These are phyloP conservation scores for Lysandra coridon DNA, from an alignment of 2,888 invertebrate species.

Conservation along the genomic window DNA sequence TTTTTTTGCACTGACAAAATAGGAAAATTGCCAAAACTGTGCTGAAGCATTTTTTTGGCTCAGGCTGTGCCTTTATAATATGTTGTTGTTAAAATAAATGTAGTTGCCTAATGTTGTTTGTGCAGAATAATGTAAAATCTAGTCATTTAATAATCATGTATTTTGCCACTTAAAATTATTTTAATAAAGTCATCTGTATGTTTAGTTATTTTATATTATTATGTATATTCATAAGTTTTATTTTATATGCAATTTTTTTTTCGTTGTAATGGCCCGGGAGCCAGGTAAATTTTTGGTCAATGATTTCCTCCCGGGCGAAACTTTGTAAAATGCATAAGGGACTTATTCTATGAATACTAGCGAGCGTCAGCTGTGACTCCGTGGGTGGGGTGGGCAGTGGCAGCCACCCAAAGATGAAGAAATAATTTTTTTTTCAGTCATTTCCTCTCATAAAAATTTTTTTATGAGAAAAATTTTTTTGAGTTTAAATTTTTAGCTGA, in stretches of 20 bases:
- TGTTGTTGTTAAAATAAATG: constrained; percentile 7
- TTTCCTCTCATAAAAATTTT: too few species aligned
- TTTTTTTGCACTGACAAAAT: not conserved
- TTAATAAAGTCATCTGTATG: not conserved
- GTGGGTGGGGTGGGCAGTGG: too few species aligned
- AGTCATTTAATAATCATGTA: not conserved
- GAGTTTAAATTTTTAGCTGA: too few species aligned
- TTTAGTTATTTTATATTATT: not conserved
- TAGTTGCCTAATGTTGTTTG: constrained; percentile 16
- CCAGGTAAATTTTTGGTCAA: too few species aligned
- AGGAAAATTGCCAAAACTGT: not conserved
- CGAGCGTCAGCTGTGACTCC: too few species aligned
- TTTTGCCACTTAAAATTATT: not conserved
- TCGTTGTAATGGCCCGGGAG: not conserved
- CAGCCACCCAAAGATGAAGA: too few species aligned
- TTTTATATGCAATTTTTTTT: not conserved
- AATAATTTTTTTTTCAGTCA: too few species aligned
- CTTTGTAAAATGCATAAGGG: too few species aligned
- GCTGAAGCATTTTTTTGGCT: not conserved
- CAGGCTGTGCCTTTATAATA: constrained; percentile 13
- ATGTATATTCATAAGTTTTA: not conserved
- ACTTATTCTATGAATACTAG: too few species aligned
- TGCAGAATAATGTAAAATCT: constrained; percentile 9
- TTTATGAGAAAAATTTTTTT: too few species aligned
- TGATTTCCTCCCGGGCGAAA: too few species aligned